Conservation (phyloP, 2,888 invertebrate species). For the Tenthredo scrophulariae region DNA sequence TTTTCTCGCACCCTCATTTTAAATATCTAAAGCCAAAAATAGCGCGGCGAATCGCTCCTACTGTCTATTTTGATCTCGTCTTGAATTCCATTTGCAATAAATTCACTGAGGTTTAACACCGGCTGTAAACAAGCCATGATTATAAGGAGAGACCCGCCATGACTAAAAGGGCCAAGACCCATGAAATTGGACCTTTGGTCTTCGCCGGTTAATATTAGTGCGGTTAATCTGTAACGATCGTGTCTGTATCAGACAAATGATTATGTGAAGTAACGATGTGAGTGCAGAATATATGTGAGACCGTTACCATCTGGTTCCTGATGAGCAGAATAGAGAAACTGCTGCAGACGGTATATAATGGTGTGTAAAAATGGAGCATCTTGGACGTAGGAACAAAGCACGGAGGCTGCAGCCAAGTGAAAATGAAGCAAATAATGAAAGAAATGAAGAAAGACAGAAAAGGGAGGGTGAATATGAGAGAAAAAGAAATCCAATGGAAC, state of each 20-base stretch:
- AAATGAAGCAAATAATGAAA: slow-evolving; percentile 5
- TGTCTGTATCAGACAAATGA: slow-evolving; percentile 19
- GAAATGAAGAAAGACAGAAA: slow-evolving; percentile 19
- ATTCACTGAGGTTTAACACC: slow-evolving; percentile 3
- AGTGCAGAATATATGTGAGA: background rate
- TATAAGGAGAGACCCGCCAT: background rate
- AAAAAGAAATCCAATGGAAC: slow-evolving; percentile 45
- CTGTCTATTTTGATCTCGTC: slow-evolving; percentile 43
- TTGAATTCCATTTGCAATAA: slow-evolving; percentile 23
- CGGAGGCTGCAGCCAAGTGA: slow-evolving; percentile 11
- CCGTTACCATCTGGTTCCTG: slow-evolving; percentile 17
- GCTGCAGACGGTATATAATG: background rate
- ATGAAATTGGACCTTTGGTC: background rate
- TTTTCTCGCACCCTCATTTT: slow-evolving; percentile 1
- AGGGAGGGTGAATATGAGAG: background rate
- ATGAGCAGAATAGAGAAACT: background rate
- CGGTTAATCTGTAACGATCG: slow-evolving; percentile 12
- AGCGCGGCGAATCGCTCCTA: background rate
- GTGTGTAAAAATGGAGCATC: slow-evolving; percentile 41
- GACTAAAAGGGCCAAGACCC: background rate
- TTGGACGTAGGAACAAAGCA: slow-evolving; percentile 11
- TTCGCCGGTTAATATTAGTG: background rate
- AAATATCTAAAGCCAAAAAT: slow-evolving; percentile 1
- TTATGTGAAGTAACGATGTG: background rate
- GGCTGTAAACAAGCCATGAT: slow-evolving; percentile 22